Evolutionary conservation across 2,888 invertebrate species (phyloP).

Genomic region (Papilio gigon): DNA sequence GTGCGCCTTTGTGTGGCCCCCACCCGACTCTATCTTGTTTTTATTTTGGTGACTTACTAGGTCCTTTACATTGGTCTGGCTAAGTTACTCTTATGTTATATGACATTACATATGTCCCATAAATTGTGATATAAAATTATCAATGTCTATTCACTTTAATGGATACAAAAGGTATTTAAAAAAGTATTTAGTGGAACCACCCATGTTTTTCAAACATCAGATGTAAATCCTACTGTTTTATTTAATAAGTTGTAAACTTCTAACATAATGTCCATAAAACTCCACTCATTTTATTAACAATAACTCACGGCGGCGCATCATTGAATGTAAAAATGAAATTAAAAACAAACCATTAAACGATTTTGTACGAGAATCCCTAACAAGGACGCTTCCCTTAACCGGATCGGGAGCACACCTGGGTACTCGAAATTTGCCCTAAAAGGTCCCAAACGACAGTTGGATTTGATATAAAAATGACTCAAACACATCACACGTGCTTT

Average conservation of each 20-base stretch:
- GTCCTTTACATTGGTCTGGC: slow-evolving; percentile 68
- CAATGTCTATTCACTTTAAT: slow-evolving; percentile 37
- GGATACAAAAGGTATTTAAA: slow-evolving; percentile 43
- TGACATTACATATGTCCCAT: slow-evolving; percentile 48
- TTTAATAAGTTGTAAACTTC: slow-evolving; percentile 49
- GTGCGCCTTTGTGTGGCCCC: slow-evolving; percentile 66
- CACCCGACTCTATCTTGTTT: slow-evolving; percentile 59
- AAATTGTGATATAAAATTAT: slow-evolving; percentile 49
- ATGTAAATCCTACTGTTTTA: slow-evolving; percentile 52
- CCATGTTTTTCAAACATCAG: slow-evolving; percentile 5
- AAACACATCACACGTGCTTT: slow-evolving; percentile 47
- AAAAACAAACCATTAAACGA: slow-evolving; percentile 83
- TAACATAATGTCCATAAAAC: slow-evolving; percentile 61
- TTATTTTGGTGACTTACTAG: slow-evolving; percentile 62
- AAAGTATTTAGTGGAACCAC: too few relatives aligned
- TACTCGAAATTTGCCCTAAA: slow-evolving; percentile 79
- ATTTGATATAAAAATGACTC: slow-evolving; percentile 51
- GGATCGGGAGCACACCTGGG: slow-evolving; percentile 83
- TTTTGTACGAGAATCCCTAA: slow-evolving; percentile 80
- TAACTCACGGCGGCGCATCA: slow-evolving; percentile 72
- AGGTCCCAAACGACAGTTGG: slow-evolving; percentile 77
- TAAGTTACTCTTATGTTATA: slow-evolving; percentile 55
- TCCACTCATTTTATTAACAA: slow-evolving; percentile 69
- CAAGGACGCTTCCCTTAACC: slow-evolving; percentile 82
- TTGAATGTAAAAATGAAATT: slow-evolving; percentile 78